Percentiles rank a stretch among this genome's conserved stretches.
Conservation (phyloP, 1,140 invertebrate species). For the Aphaenogaster floridana region DNA sequence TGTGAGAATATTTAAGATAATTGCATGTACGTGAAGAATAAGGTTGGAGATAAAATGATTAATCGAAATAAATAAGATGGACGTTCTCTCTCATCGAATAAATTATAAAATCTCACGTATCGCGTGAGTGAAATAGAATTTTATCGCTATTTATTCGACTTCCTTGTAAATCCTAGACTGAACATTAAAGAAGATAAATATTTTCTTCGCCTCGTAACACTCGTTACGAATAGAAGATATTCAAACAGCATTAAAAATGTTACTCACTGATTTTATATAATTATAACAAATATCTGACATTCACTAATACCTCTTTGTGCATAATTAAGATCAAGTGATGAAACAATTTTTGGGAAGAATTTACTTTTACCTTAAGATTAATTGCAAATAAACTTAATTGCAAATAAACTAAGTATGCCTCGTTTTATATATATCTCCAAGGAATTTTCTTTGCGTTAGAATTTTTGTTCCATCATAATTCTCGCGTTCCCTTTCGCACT, state of each 20-base stretch:
- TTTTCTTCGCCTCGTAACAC: neutral
- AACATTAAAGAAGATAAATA: neutral
- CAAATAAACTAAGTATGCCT: neutral
- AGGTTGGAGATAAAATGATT: neutral
- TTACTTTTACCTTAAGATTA: neutral
- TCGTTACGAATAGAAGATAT: neutral
- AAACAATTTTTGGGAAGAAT: neutral
- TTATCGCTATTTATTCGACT: neutral
- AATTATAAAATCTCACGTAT: constrained; percentile 1
- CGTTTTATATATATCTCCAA: neutral
- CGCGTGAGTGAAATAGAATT: neutral
- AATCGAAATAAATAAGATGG: neutral
- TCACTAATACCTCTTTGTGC: neutral
- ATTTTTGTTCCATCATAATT: constrained; percentile 5
- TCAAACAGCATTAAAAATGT: neutral
- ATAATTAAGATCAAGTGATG: neutral
- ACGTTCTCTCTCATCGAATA: neutral
- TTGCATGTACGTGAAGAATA: neutral
- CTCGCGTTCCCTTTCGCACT: neutral
- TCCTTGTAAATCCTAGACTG: neutral
- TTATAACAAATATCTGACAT: neutral
- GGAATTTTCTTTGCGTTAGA: neutral
- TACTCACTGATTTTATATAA: neutral
- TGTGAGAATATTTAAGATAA: neutral
- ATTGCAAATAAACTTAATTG: neutral